Evolutionary conservation across 2,888 invertebrate species (phyloP), one percentile per base, ranked within the genome.

Genomic region (Flexamia atlantica): DNA sequence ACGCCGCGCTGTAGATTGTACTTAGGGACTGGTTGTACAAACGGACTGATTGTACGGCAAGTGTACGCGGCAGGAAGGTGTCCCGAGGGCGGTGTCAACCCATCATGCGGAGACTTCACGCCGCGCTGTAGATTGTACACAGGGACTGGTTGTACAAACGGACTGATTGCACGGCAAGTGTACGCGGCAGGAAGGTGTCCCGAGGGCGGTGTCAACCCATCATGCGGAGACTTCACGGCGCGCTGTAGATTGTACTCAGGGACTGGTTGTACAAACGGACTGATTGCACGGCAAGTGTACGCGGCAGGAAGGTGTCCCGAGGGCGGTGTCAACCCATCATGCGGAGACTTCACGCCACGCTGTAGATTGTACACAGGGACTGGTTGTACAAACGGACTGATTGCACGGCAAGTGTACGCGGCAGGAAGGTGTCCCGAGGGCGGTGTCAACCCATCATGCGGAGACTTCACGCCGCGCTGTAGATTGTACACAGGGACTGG

Each of bases 381-480:
- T 64, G 57, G 23, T 12, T 57, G 57, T 57, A 20, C 12, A 10
- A 28, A 28, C 68, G 14, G 68, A n/a, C 7, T 32, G 68, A 36
- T 68, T 68, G 68, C 32, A 68, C 30, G 4, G 36, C 68, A 68
- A 28, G 36, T 68, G 68, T 30, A n/a, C 32, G n/a, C n/a, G 9
- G 68, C 30, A 36, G 68, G 68, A 32, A 68, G 68, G n/a, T 30
- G 30, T 30, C 68, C 68, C 17, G 32, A 68, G 68, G 68, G 68
- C 36, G 68, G n/a, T 68, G 30, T 68, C 68, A 68, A 68, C 30
- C 68, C 68, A 36, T 68, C 68, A 68, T 68, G 68, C 57, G 57
- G 57, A 57, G 57, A 57, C 23, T 23, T 57, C 57, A 20, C 57
- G 23, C 57, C 7, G 23, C 57, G 12, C 23, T 23, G 23, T 57